phyloP scores from a whole-genome alignment of 23 tunicate genomes.

The Diplosoma virens region DNA sequence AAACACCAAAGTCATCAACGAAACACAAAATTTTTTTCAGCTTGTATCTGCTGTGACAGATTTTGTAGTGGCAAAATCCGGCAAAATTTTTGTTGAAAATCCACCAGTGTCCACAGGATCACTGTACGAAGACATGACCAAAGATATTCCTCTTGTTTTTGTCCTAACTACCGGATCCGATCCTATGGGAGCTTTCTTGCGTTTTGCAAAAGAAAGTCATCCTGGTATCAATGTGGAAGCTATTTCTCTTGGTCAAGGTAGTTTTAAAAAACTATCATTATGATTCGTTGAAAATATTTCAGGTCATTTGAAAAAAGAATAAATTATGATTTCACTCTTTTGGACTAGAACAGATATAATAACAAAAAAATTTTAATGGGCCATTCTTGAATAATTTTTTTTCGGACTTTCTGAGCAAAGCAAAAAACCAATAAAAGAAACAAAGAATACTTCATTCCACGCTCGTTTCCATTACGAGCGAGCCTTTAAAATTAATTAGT shows the following conservation, averaged over 20 bases:
- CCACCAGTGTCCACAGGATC: slow-evolving; percentile 69
- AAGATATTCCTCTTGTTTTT: slow-evolving; percentile 75
- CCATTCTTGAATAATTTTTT: too few species aligned
- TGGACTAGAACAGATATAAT: too few species aligned
- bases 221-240: slow-evolving; percentile 44
- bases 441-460: too few species aligned
- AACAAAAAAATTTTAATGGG: too few species aligned
- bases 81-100: slow-evolving; percentile 59
- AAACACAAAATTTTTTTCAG: slow-evolving; percentile 11
- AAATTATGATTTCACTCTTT: too few species aligned
- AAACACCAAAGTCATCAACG: neutral
- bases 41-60: slow-evolving; percentile 63
- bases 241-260: slow-evolving; percentile 94
- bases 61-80: slow-evolving; percentile 65
- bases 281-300: neutral
- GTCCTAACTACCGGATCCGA: slow-evolving; percentile 94
- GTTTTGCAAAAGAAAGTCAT: slow-evolving; percentile 66
- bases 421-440: too few species aligned
- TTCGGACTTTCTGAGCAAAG: too few species aligned
- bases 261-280: neutral
- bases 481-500: too few species aligned
- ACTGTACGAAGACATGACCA: slow-evolving; percentile 63
- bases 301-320: too few species aligned
- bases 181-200: slow-evolving; percentile 85
- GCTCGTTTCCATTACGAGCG: too few species aligned